These are phyloP conservation scores for Lichenostomus cassidix DNA, from an alignment of 2,113 vertebrate species.

Conservation along the genomic window DNA sequence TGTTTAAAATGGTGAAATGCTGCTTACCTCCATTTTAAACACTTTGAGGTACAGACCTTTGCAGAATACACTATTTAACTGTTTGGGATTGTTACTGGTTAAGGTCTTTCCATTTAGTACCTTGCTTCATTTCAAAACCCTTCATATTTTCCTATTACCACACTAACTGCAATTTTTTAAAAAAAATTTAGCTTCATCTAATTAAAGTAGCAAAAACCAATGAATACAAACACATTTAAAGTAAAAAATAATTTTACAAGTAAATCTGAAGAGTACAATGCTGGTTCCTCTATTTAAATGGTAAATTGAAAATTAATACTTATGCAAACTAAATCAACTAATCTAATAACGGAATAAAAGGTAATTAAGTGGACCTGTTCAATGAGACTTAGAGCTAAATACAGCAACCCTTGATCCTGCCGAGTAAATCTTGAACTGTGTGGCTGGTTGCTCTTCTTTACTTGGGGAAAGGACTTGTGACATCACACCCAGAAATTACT, in stretches of 20 bases:
- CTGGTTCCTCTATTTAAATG: not conserved
- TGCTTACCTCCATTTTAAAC: not conserved
- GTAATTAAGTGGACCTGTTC: conserved; percentile 17
- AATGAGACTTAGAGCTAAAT: not conserved
- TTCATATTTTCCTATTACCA: not conserved
- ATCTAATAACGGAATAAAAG: not conserved
- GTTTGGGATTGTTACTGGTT: not conserved
- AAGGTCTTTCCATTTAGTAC: not conserved
- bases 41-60: not conserved
- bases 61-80: not conserved
- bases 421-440: not conserved
- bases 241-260: not conserved
- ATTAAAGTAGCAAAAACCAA: not conserved
- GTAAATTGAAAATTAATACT: conserved; percentile 6
- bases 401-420: not conserved
- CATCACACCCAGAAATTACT: not conserved
- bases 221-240: not conserved
- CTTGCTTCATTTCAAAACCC: not conserved
- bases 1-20: not conserved
- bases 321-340: not conserved
- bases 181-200: not conserved
- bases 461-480: not conserved
- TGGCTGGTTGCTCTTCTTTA: not conserved
- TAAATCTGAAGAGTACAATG: not conserved
- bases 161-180: not conserved